Conservation (phyloP, 2,797 vertebrate species). For the Coranthus polyacanthus region DNA sequence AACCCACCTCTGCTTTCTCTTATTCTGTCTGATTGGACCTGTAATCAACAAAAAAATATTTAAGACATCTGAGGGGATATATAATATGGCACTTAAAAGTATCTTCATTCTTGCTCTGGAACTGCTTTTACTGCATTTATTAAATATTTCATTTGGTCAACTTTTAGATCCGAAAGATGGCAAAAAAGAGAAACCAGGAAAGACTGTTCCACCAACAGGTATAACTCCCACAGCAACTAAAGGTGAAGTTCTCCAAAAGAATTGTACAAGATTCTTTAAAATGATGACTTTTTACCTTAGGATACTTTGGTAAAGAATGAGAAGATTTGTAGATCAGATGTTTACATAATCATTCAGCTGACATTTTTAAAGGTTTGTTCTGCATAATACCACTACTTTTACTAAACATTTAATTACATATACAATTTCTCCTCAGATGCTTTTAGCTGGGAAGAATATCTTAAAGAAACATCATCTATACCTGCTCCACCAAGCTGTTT, state of each 20-base stretch:
- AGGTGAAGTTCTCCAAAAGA: constrained; percentile 71
- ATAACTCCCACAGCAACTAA: constrained; percentile 75
- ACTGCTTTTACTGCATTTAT: not conserved
- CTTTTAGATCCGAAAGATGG: constrained; percentile 90
- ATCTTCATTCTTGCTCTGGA: not conserved
- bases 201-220: constrained; percentile 81
- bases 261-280: too few species aligned
- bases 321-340: not conserved
- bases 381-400: not conserved
- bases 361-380: not conserved
- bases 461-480: constrained; percentile 91
- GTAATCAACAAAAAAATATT: too few species aligned
- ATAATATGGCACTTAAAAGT: too few species aligned
- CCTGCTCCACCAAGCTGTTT: constrained; percentile 92
- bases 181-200: constrained; percentile 89
- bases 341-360: too few species aligned
- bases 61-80: too few species aligned
- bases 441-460: constrained; percentile 95
- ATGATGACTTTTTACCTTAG: too few species aligned
- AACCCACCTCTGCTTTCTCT: not conserved
- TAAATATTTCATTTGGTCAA: not conserved
- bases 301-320: not conserved
- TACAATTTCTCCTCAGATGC: constrained; percentile 79
- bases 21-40: too few species aligned
- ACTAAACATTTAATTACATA: not conserved